Percentiles rank a stretch among this genome's conserved stretches.
Conservation (phyloP, 2,888 invertebrate species). For the Apamea monoglypha region DNA sequence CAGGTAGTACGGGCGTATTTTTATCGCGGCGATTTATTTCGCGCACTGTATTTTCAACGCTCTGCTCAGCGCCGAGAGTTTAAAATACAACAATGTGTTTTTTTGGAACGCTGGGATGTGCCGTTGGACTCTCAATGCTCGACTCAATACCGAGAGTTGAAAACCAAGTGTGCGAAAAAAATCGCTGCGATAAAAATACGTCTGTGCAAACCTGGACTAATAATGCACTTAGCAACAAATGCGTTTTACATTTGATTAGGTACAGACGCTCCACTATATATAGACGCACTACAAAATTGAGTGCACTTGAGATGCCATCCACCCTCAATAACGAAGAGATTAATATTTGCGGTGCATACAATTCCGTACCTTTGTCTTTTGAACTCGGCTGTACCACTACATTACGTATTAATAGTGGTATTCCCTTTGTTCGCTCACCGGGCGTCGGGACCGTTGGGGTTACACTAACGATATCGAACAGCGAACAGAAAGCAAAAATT, state of each 20-base stretch:
- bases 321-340: constrained; percentile 47
- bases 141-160: neutral
- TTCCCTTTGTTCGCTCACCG: constrained; percentile 48
- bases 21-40: neutral
- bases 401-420: constrained; percentile 47
- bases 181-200: neutral
- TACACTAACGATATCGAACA: constrained; percentile 53
- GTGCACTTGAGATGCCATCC: constrained; percentile 61
- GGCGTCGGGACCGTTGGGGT: constrained; percentile 34
- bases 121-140: neutral
- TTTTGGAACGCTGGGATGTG: too few relatives aligned
- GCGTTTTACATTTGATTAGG: constrained; percentile 40
- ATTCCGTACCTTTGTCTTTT: constrained; percentile 49
- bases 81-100: too few relatives aligned
- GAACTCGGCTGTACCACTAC: constrained; percentile 47
- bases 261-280: constrained; percentile 46
- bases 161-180: neutral
- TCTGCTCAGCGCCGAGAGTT: too few relatives aligned
- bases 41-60: neutral
- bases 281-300: constrained; percentile 47
- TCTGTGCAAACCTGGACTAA: neutral
- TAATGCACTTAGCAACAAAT: constrained; percentile 35
- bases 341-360: constrained; percentile 50
- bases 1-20: neutral
- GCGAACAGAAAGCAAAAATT: constrained; percentile 50